A percentile compares a stretch with the other conserved stretches of the same genome.
phyloP scores from a whole-genome alignment of 2,797 vertebrate species.

The Australoheros facetus region DNA sequence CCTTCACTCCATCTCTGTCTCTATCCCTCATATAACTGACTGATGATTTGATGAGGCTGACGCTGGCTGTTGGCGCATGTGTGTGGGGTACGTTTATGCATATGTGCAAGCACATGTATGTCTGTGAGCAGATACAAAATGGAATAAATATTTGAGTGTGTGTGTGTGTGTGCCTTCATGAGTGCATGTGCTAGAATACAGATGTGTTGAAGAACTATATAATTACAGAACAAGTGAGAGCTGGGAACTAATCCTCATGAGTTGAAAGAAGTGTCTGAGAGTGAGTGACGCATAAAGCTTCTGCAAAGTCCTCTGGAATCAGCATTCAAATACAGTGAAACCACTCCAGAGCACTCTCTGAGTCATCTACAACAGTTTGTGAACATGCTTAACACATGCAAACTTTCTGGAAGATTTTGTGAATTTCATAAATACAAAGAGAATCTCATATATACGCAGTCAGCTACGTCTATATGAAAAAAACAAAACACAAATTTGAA shows the following conservation, averaged over 20 bases:
- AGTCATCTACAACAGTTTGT: slow-evolving; percentile 5
- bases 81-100: slow-evolving; percentile 1
- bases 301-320: slow-evolving; percentile 33
- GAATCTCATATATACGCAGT: neutral
- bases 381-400: slow-evolving; percentile 31
- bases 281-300: slow-evolving; percentile 66
- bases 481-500: too few species aligned
- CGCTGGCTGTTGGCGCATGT: slow-evolving; percentile 14
- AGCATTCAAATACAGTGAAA: slow-evolving; percentile 31
- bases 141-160: slow-evolving; percentile 55
- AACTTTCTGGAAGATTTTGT: neutral
- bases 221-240: slow-evolving; percentile 73
- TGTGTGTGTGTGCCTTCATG: neutral
- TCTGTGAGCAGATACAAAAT: slow-evolving; percentile 45
- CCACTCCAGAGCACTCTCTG: slow-evolving; percentile 3
- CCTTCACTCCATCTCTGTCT: slow-evolving; percentile 53
- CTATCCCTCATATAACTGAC: slow-evolving; percentile 57
- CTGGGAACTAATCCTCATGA: slow-evolving; percentile 66
- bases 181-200: slow-evolving; percentile 41
- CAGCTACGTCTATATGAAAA: neutral
- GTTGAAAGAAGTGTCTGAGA: slow-evolving; percentile 68
- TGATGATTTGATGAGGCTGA: slow-evolving; percentile 69
- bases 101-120: slow-evolving; percentile 26
- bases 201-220: slow-evolving; percentile 70
- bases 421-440: neutral